phyloP scores from a whole-genome alignment of 2,113 vertebrate genomes.

The Pholis gunnellus region DNA sequence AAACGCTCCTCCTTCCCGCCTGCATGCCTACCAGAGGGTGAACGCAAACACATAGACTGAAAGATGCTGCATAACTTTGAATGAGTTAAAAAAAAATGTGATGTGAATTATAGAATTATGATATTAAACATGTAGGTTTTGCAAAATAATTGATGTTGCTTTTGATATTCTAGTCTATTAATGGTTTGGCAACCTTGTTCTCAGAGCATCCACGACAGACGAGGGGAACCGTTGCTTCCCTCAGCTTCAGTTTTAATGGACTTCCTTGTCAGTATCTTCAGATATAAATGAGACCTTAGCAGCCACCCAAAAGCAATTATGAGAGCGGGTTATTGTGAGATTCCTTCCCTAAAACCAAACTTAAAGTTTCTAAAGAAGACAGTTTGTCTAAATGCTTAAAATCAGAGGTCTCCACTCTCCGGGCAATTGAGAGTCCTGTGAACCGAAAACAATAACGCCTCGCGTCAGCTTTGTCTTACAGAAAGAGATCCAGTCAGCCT shows the following conservation, averaged over 20 bases:
- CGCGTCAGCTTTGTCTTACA: background rate
- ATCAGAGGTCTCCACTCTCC: background rate
- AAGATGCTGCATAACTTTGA: background rate
- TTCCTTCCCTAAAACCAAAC: background rate
- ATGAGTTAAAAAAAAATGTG: background rate
- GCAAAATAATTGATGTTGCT: background rate
- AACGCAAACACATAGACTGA: background rate
- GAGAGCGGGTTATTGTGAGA: background rate
- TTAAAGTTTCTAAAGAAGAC: background rate
- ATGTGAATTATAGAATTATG: background rate
- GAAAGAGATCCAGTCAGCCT: background rate
- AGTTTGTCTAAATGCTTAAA: background rate
- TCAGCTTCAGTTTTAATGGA: background rate
- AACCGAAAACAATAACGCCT: background rate
- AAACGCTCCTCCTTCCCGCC: background rate
- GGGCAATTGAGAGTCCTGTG: background rate
- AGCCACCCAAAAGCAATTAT: background rate
- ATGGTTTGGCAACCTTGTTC: background rate
- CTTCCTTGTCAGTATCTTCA: background rate
- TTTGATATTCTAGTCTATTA: background rate
- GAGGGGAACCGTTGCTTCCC: background rate
- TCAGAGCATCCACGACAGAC: background rate
- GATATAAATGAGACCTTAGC: background rate
- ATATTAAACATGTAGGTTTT: background rate
- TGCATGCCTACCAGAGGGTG: background rate